Evolutionary conservation across 2,113 vertebrate species (phyloP), one percentile per base, ranked within the genome.

Genomic region (Sinosuthora webbiana): DNA sequence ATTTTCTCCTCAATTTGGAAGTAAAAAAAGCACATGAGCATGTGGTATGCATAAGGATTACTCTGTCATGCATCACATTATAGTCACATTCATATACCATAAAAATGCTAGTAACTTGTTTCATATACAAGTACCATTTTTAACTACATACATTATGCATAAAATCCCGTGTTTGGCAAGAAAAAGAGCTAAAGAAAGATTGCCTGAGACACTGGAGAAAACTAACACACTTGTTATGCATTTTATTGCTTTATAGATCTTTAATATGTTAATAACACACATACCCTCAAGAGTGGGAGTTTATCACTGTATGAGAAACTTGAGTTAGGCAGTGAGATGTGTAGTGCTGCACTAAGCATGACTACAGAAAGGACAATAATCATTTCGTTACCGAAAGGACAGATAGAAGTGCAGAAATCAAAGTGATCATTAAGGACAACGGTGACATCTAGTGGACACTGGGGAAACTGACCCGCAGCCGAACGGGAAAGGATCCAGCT

Each of bases 391-490:
- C 1, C 15, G 11, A 23, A 75, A 50, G 35, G 73, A 35, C 6
- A 75, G n/a, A 39, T 4, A 5, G 15, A 59, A 39, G n/a, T n/a
- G 41, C 21, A 70, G 63, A 55, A 90, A 52, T 19, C 69, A 27
- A 53, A 63, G 27, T 17, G 88, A 4, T 93, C 35, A 90, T 89
- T 94, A 95, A 94, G 84, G 91, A 67, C 95, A 97, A 98, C 77
- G 92, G 13, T 97, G 98, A 98, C 98, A 98, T 96, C 98, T 98
- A 97, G 98, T 91, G 98, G 98, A 73, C 64, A 90, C 30, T 91
- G 31, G 7, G 42, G 64, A 94, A 75, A 95, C 39, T 70, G 35
- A 60, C 25, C 41, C 4, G 0, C 2, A 82, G 35, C 30, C 30
- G 11, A 63, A 23, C 16, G 24, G 17, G 7, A 47, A 44, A 49